These are phyloP conservation scores for Stomatorhinus ivindoensis DNA, from an alignment of 2,113 vertebrate species.

Conservation along the genomic window DNA sequence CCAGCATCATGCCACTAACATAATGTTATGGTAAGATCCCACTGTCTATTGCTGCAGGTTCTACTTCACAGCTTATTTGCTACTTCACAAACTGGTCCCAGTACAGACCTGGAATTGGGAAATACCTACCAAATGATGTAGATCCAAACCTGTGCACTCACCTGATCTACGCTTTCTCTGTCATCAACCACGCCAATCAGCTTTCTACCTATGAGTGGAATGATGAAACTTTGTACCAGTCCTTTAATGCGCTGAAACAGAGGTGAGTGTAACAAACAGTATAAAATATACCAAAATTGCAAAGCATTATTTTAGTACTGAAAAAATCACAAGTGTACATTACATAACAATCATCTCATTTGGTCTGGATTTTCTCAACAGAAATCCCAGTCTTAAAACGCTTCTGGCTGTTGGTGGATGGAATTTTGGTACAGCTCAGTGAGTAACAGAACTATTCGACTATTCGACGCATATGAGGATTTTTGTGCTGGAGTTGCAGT, in stretches of 20 bases:
- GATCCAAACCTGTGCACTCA: constrained; percentile 69
- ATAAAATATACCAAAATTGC: neutral
- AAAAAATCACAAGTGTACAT: neutral
- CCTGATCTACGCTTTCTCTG: constrained; percentile 79
- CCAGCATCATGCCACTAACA: neutral
- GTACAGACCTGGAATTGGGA: constrained; percentile 63
- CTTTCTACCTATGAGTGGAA: constrained; percentile 72
- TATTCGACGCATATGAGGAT: neutral
- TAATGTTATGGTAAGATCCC: neutral
- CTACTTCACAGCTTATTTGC: constrained; percentile 66
- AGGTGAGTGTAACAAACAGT: constrained; percentile 44
- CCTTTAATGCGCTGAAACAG: constrained; percentile 69
- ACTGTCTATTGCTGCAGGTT: constrained; percentile 42
- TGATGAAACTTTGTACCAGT: constrained; percentile 66
- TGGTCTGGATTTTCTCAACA: constrained; percentile 33
- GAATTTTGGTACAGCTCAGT: constrained; percentile 74
- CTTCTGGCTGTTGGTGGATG: constrained; percentile 77
- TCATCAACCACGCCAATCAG: constrained; percentile 62
- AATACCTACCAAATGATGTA: constrained; percentile 58
- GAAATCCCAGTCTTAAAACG: constrained; percentile 72
- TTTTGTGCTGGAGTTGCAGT: neutral
- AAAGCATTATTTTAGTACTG: neutral
- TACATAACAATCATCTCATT: neutral
- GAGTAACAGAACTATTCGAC: constrained; percentile 30
- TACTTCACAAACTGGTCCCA: constrained; percentile 88